phyloP scores from a whole-genome alignment of 2,113 vertebrate genomes.

The Phylloscopus whistleri region DNA sequence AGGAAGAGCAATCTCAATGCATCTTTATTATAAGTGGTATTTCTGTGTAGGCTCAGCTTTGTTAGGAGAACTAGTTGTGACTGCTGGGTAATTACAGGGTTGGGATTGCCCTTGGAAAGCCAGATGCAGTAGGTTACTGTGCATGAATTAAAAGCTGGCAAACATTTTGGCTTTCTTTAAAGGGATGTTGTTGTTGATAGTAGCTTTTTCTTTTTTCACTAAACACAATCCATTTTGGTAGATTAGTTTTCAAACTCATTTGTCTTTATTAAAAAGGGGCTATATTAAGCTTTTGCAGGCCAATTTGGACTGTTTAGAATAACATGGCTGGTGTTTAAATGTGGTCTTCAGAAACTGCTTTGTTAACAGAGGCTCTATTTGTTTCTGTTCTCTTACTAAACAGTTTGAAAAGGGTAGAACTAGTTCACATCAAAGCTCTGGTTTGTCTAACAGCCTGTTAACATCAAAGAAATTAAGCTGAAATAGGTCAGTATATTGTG shows the following conservation, averaged over 20 bases:
- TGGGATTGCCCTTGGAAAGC: conserved; percentile 26
- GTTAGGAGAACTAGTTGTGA: not conserved
- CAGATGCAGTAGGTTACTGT: not conserved
- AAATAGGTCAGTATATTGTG: not conserved
- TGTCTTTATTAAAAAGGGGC: not conserved
- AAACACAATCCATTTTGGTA: not conserved
- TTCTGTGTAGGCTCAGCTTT: not conserved
- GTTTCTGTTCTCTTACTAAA: not conserved
- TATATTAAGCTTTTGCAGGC: not conserved
- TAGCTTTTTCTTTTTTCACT: not conserved
- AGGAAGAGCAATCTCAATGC: not conserved
- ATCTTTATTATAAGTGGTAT: not conserved
- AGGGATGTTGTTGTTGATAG: not conserved
- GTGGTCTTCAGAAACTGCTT: not conserved
- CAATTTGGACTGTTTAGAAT: not conserved
- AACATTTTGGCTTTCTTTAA: not conserved
- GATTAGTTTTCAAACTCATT: not conserved
- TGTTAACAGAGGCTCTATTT: not conserved
- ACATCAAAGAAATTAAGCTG: not conserved
- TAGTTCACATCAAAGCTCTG: not conserved
- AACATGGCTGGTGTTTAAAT: not conserved
- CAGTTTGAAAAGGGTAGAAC: not conserved
- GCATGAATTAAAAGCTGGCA: not conserved
- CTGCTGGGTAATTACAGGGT: conserved; percentile 2
- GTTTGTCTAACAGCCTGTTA: not conserved